Percentiles rank a stretch among this genome's conserved stretches.
Evolutionary conservation across 2,888 invertebrate genomes (phyloP).

Genomic region (Schrankia costaestrigalis): DNA sequence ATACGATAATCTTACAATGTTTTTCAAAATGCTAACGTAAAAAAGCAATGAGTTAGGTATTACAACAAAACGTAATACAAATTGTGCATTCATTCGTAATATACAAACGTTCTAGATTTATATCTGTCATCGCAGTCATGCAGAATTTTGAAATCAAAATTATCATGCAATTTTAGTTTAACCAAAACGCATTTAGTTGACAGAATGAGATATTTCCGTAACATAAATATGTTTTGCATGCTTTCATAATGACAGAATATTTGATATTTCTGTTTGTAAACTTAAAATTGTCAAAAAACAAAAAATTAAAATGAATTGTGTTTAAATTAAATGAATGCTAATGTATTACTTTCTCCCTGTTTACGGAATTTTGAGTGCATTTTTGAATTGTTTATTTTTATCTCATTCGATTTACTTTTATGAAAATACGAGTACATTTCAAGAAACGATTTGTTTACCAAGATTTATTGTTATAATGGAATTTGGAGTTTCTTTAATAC

Average conservation of each 20-base stretch:
- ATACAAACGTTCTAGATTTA: slow-evolving; percentile 47
- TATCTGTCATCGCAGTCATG: slow-evolving; percentile 56
- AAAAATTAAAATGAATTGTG: slow-evolving; percentile 24
- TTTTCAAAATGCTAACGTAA: no score
- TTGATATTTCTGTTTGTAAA: slow-evolving; percentile 39
- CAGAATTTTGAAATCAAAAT: slow-evolving; percentile 67
- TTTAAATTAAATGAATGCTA: slow-evolving; percentile 21
- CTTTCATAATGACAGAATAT: slow-evolving; percentile 49
- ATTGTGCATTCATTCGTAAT: slow-evolving; percentile 15
- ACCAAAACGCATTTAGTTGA: slow-evolving; percentile 69
- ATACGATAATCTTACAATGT: no score
- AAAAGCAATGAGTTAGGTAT: background rate
- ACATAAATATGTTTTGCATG: slow-evolving; percentile 54
- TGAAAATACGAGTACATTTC: no score
- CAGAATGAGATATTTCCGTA: slow-evolving; percentile 63
- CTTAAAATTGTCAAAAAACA: slow-evolving; percentile 22
- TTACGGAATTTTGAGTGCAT: slow-evolving; percentile 57
- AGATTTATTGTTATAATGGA: no score
- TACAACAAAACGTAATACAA: slow-evolving; percentile 15
- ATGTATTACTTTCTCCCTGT: no score
- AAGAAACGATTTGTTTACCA: no score
- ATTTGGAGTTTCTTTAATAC: no score
- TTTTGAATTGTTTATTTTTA: no score
- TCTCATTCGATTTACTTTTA: no score
- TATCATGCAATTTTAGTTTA: slow-evolving; percentile 72